Conservation (phyloP, 2,797 vertebrate genomes). For the Coregonus sp. region DNA sequence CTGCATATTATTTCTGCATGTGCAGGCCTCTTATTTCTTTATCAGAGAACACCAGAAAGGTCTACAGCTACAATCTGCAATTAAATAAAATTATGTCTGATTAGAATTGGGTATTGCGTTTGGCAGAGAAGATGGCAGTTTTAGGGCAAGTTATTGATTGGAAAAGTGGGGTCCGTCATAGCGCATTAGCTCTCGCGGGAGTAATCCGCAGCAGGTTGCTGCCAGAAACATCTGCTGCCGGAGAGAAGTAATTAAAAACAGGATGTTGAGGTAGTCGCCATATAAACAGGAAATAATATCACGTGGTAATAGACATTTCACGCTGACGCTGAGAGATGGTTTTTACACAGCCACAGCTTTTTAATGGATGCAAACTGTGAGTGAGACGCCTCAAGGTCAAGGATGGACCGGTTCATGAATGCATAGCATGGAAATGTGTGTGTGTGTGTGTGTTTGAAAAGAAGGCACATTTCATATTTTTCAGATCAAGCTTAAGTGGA, state of each 20-base stretch:
- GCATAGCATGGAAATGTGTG: slow-evolving; percentile 42
- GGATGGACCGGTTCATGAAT: slow-evolving; percentile 60
- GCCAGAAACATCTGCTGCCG: slow-evolving; percentile 79
- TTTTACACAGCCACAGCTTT: slow-evolving; percentile 60
- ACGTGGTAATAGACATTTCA: slow-evolving; percentile 76
- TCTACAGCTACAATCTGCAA: slow-evolving; percentile 68
- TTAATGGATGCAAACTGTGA: slow-evolving; percentile 75
- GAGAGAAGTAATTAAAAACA: slow-evolving; percentile 83
- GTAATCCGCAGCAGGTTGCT: slow-evolving; percentile 80
- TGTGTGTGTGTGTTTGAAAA: slow-evolving; percentile 15
- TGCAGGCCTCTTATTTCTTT: neutral
- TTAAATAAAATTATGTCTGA: slow-evolving; percentile 77
- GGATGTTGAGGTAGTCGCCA: slow-evolving; percentile 81
- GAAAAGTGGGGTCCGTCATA: slow-evolving; percentile 84
- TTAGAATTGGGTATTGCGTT: slow-evolving; percentile 75
- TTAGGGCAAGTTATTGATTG: slow-evolving; percentile 85
- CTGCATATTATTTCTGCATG: neutral
- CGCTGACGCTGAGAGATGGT: slow-evolving; percentile 72
- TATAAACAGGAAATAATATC: slow-evolving; percentile 82
- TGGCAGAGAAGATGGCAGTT: slow-evolving; percentile 80
- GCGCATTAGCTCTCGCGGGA: slow-evolving; percentile 82
- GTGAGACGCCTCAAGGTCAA: slow-evolving; percentile 72
- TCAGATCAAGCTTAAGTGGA: slow-evolving; percentile 39
- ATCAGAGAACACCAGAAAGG: slow-evolving; percentile 55
- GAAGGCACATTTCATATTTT: slow-evolving; percentile 12